phyloP scores from a whole-genome alignment of 2,888 invertebrate species.

The Dynastes maya region DNA sequence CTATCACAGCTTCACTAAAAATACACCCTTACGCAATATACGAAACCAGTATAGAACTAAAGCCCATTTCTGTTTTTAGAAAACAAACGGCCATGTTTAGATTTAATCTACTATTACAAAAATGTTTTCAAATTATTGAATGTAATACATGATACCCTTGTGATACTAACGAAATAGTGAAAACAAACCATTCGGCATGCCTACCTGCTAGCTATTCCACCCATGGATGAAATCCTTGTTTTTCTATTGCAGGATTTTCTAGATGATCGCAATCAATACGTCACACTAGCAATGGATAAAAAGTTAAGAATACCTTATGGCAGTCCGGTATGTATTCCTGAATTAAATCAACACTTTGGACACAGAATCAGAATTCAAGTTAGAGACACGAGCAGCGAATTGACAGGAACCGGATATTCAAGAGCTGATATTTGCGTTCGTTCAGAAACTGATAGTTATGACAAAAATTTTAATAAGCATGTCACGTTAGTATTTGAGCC shows the following conservation, averaged over 20 bases:
- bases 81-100: too few relatives aligned
- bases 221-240: background rate
- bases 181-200: too few relatives aligned
- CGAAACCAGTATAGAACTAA: too few relatives aligned
- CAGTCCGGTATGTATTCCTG: constrained; percentile 71
- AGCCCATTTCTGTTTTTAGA: too few relatives aligned
- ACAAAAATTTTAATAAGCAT: constrained; percentile 69
- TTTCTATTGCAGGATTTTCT: constrained; percentile 69
- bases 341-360: constrained; percentile 71
- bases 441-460: constrained; percentile 73
- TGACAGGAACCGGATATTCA: constrained; percentile 66
- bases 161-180: too few relatives aligned
- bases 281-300: constrained; percentile 72
- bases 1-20: too few relatives aligned
- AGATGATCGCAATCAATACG: constrained; percentile 70
- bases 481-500: constrained; percentile 68
- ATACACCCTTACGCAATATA: background rate
- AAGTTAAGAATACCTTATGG: constrained; percentile 69
- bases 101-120: too few relatives aligned
- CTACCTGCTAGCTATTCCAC: too few relatives aligned
- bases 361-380: constrained; percentile 70
- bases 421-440: constrained; percentile 73
- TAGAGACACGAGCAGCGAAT: constrained; percentile 69
- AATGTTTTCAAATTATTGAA: too few relatives aligned
- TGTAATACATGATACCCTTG: too few relatives aligned